phyloP scores from a whole-genome alignment of 2,797 vertebrate species.

The Nannoperca obscura region DNA sequence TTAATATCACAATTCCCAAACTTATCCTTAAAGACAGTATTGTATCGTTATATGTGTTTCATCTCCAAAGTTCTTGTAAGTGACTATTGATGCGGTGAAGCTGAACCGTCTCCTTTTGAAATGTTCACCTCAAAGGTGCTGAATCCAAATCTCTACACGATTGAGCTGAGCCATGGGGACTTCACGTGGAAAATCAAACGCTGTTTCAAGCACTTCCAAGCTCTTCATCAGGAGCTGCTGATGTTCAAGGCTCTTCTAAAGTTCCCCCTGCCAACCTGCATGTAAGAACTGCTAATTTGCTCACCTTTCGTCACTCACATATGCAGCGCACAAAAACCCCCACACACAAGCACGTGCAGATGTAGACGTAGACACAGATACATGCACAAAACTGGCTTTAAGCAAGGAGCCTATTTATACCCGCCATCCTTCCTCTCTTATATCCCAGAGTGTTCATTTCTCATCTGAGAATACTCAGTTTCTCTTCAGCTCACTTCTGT shows the following conservation, averaged over 20 bases:
- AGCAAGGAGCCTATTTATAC: conserved; percentile 48
- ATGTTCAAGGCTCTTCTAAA: conserved; percentile 80
- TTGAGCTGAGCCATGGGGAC: conserved; percentile 77
- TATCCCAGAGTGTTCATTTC: conserved; percentile 63
- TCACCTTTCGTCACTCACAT: conserved; percentile 56
- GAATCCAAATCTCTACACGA: conserved; percentile 79
- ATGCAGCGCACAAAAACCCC: conserved; percentile 24
- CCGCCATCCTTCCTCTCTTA: conserved; percentile 22
- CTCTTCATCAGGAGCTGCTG: conserved; percentile 77
- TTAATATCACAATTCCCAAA: conserved; percentile 67
- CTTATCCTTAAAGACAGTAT: conserved; percentile 67
- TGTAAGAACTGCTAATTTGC: conserved; percentile 73
- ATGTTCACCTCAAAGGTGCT: conserved; percentile 74
- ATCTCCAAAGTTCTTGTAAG: conserved; percentile 73
- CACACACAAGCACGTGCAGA: conserved; percentile 19
- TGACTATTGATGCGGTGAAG: conserved; percentile 63
- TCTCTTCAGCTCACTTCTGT: conserved; percentile 50
- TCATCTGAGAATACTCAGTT: conserved; percentile 64
- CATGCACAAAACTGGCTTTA: conserved; percentile 32
- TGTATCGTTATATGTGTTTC: conserved; percentile 51
- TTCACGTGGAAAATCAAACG: conserved; percentile 82
- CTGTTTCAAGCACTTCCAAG: conserved; percentile 79
- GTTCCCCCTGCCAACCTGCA: conserved; percentile 74
- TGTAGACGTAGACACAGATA: conserved; percentile 13
- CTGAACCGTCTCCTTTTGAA: conserved; percentile 73